A percentile compares a stretch with the other conserved stretches of the same genome.
phyloP scores from a whole-genome alignment of 2,888 invertebrate genomes.

The Pardosa pseudoannulata region DNA sequence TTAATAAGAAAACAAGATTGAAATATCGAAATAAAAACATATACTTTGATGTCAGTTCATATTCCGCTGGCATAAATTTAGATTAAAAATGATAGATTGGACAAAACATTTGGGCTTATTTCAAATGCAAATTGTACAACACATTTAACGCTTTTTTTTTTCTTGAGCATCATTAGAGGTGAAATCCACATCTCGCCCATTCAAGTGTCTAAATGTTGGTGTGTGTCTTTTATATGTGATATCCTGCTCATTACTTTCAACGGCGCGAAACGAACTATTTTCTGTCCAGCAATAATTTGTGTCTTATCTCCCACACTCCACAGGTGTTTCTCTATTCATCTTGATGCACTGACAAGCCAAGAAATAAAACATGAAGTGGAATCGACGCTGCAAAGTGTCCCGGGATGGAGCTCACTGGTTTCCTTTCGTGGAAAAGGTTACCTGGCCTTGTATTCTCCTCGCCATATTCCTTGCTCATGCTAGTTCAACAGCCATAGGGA shows the following conservation, averaged over 20 bases:
- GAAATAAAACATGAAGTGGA: conserved; percentile 50
- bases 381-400: conserved; percentile 42
- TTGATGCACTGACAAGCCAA: conserved; percentile 41
- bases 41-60: too few relatives aligned
- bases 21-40: too few relatives aligned
- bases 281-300: background rate
- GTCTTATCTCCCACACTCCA: conserved; percentile 6
- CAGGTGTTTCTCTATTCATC: conserved; percentile 23
- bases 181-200: too few relatives aligned
- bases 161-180: too few relatives aligned
- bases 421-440: conserved; percentile 56
- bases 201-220: background rate
- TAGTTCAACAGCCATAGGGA: conserved; percentile 36
- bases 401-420: conserved; percentile 53
- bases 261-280: background rate
- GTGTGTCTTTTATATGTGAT: background rate
- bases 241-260: background rate
- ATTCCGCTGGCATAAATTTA: too few relatives aligned
- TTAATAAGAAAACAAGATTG: too few relatives aligned
- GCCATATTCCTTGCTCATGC: conserved; percentile 35
- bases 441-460: conserved; percentile 48
- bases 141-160: too few relatives aligned
- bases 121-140: too few relatives aligned
- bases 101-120: too few relatives aligned
- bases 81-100: too few relatives aligned